A percentile compares a stretch with the other conserved stretches of the same genome.
Evolutionary conservation across 2,888 invertebrate species (phyloP).

Genomic region (Eristalinus aeneus): DNA sequence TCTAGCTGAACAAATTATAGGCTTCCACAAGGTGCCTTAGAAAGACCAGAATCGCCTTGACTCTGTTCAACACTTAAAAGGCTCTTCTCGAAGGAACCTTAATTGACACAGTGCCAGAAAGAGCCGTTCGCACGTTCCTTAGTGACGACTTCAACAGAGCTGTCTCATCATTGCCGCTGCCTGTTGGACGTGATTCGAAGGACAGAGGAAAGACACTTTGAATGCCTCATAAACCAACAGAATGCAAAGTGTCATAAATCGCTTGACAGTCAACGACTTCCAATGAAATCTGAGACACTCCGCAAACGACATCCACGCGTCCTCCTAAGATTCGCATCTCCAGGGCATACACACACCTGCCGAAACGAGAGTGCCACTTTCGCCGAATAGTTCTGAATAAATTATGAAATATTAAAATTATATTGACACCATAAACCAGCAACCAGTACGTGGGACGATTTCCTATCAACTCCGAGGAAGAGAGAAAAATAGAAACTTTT

Average conservation of each 20-base stretch:
- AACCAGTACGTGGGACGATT: neutral
- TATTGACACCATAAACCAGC: neutral
- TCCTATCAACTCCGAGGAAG: neutral
- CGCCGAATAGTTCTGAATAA: neutral
- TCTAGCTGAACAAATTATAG: no score
- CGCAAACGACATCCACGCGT: neutral
- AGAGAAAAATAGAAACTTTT: neutral
- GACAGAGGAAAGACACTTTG: neutral
- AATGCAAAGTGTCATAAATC: neutral
- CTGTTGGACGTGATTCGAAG: no score
- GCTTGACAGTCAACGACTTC: neutral
- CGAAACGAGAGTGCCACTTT: neutral
- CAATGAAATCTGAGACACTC: neutral
- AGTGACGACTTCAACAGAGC: no score
- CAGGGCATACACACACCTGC: neutral
- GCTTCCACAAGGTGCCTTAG: no score
- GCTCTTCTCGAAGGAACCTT: no score
- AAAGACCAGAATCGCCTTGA: no score
- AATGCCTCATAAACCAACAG: neutral
- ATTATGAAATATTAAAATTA: neutral
- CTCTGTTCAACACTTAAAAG: no score
- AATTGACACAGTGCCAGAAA: no score
- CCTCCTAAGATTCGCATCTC: neutral
- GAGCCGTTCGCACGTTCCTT: no score
- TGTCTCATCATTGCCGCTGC: no score